Evolutionary conservation across 2,888 invertebrate species (phyloP).

Genomic region (Slavum lentiscoides): DNA sequence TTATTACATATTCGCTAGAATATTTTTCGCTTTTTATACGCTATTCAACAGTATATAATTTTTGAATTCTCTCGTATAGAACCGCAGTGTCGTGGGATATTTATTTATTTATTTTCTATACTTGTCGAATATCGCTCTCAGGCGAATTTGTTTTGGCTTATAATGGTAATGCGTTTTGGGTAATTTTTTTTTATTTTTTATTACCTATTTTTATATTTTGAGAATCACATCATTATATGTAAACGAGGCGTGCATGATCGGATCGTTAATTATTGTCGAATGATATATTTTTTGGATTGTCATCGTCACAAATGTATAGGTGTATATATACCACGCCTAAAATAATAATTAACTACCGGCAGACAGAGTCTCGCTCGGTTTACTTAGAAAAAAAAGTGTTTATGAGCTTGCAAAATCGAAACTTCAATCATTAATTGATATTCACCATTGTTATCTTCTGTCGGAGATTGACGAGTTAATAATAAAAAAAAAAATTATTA

Average conservation of each 20-base stretch:
- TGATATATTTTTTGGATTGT: background rate
- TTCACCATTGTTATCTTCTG: too few relatives aligned
- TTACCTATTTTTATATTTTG: background rate
- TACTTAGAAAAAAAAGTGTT: too few relatives aligned
- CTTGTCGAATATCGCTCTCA: background rate
- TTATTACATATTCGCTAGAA: too few relatives aligned
- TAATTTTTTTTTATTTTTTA: background rate
- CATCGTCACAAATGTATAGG: background rate
- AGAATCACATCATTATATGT: background rate
- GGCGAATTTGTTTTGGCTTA: constrained; percentile 1
- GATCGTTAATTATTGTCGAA: constrained; percentile 12
- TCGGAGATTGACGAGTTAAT: too few relatives aligned
- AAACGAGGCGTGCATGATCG: constrained; percentile 29
- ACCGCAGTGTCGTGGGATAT: background rate
- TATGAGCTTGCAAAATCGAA: too few relatives aligned
- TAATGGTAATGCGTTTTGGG: background rate
- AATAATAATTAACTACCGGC: too few relatives aligned
- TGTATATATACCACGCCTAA: too few relatives aligned
- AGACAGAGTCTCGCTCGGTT: too few relatives aligned
- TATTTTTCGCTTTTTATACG: too few relatives aligned
- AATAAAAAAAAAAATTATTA: too few relatives aligned
- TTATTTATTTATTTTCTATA: background rate
- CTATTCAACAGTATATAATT: too few relatives aligned
- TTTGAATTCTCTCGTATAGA: background rate
- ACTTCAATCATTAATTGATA: too few relatives aligned